A percentile compares a stretch with the other conserved stretches of the same genome.
phyloP scores from a whole-genome alignment of 2,113 vertebrate species.

The Colossoma macropomum region DNA sequence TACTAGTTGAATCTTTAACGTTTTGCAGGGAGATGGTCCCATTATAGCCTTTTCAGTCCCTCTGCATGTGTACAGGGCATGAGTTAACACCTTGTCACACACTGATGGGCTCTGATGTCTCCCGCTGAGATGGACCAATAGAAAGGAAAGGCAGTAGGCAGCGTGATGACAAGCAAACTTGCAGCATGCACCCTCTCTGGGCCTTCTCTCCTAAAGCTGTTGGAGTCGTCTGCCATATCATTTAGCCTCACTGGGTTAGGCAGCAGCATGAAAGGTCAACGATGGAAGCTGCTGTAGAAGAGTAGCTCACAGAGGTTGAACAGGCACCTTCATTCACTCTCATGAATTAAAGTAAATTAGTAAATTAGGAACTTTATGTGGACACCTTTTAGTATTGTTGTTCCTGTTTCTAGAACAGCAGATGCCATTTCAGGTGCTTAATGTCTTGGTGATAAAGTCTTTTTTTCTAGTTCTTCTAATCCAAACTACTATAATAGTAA shows the following conservation, averaged over 20 bases:
- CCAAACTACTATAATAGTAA: too few relatives aligned
- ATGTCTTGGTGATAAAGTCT: too few relatives aligned
- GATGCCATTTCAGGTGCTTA: too few relatives aligned
- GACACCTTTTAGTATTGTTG: too few relatives aligned
- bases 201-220: not conserved
- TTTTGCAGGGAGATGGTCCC: not conserved
- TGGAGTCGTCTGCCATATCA: constrained; percentile 2
- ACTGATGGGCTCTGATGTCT: not conserved
- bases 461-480: too few relatives aligned
- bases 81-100: not conserved
- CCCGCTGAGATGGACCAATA: not conserved
- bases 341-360: not conserved
- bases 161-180: constrained; percentile 2
- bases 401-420: too few relatives aligned
- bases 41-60: not conserved
- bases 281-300: not conserved
- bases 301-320: not conserved
- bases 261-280: not conserved
- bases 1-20: not conserved
- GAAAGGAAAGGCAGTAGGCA: constrained; percentile 7
- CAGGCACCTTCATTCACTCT: not conserved
- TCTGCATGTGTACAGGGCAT: not conserved
- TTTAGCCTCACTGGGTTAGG: not conserved
- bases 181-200: not conserved
- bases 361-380: too few relatives aligned